phyloP scores from a whole-genome alignment of 2,888 invertebrate genomes.

The Cataglyphis rosenhaueri region DNA sequence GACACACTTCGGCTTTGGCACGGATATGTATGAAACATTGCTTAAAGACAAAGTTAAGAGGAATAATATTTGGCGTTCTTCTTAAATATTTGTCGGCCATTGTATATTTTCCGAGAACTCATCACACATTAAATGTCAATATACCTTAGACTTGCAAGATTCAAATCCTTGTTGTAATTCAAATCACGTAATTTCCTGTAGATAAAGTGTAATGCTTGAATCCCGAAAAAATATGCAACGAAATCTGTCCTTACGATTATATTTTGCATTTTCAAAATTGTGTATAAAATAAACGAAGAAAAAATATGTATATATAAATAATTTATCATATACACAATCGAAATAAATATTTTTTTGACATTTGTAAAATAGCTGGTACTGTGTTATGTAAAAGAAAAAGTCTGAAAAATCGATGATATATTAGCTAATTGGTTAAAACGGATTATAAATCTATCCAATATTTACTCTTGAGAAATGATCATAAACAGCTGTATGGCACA shows the following conservation, averaged over 20 bases:
- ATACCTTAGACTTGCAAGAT: slow-evolving; percentile 46
- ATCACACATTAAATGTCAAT: slow-evolving; percentile 43
- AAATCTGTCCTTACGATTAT: not conserved
- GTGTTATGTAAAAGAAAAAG: not conserved
- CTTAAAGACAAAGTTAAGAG: slow-evolving; percentile 55
- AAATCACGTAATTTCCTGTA: slow-evolving; percentile 30
- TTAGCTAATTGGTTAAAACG: not conserved
- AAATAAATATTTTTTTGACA: not conserved
- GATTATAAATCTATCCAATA: not conserved
- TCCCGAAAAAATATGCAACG: not conserved
- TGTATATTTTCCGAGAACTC: slow-evolving; percentile 60
- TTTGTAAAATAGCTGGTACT: not conserved
- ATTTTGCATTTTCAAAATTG: not conserved
- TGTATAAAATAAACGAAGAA: not conserved
- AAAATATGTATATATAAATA: not conserved
- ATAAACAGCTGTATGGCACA: not conserved
- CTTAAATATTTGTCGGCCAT: slow-evolving; percentile 63
- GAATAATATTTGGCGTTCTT: slow-evolving; percentile 70
- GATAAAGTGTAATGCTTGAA: not conserved
- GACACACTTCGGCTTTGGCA: slow-evolving; percentile 55
- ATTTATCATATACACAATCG: not conserved
- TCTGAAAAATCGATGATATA: not conserved
- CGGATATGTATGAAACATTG: slow-evolving; percentile 64
- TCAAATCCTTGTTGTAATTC: not conserved
- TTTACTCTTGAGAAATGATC: not conserved